phyloP scores from a whole-genome alignment of 1,140 invertebrate species.

The Ostrea denselamellosa region DNA sequence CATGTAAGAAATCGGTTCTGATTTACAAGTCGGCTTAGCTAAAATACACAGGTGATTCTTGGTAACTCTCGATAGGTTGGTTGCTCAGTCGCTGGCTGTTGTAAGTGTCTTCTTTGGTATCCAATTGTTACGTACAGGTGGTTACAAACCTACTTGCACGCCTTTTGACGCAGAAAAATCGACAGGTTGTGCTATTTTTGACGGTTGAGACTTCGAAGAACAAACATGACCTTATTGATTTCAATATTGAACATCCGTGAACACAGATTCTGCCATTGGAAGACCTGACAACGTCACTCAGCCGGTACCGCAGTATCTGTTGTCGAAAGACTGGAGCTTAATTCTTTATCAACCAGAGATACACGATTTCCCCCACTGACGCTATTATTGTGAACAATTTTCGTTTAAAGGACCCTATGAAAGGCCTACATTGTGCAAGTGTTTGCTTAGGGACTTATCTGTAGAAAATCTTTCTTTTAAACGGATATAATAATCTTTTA shows the following conservation, averaged over 20 bases:
- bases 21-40: slow-evolving; percentile 26
- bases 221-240: slow-evolving; percentile 32
- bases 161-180: slow-evolving; percentile 29
- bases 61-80: background rate
- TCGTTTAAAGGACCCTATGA: slow-evolving; percentile 29
- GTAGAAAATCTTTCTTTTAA: slow-evolving; percentile 34
- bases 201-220: slow-evolving; percentile 15
- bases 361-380: background rate
- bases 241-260: slow-evolving; percentile 23
- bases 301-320: background rate
- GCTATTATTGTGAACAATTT: slow-evolving; percentile 17
- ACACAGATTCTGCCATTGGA: background rate
- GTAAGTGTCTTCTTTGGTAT: background rate
- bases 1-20: slow-evolving; percentile 20
- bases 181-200: slow-evolving; percentile 21
- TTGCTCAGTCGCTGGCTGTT: background rate
- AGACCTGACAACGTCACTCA: background rate
- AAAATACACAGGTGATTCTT: background rate
- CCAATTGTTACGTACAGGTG: background rate
- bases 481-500: slow-evolving; percentile 34
- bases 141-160: background rate
- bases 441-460: slow-evolving; percentile 32
- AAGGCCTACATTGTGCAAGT: slow-evolving; percentile 27
- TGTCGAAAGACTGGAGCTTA: background rate
- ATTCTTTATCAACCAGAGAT: background rate